phyloP scores from a whole-genome alignment of 2,797 vertebrate genomes.

The Vespertilio murinus region DNA sequence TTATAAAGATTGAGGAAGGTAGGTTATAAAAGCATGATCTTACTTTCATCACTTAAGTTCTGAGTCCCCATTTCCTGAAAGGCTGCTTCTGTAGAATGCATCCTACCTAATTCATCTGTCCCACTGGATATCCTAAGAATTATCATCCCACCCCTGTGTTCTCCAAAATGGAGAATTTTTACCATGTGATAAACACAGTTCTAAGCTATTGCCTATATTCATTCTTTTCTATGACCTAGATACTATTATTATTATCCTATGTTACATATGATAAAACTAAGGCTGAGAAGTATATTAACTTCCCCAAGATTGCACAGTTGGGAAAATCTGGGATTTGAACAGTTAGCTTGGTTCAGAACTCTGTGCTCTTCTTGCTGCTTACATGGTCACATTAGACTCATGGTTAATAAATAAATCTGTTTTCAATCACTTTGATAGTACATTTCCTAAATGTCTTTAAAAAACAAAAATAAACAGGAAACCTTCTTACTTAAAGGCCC shows the following conservation, averaged over 20 bases:
- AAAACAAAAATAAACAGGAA: background rate
- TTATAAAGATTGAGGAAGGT: background rate
- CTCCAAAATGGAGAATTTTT: background rate
- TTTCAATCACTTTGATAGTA: background rate
- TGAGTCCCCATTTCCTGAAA: background rate
- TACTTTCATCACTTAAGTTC: background rate
- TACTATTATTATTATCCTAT: background rate
- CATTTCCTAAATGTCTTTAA: background rate
- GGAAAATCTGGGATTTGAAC: background rate
- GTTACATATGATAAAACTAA: conserved; percentile 6
- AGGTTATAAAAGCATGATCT: background rate
- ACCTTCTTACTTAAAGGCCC: conserved; percentile 62
- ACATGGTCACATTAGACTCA: background rate
- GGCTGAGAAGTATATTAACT: background rate
- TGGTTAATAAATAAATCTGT: background rate
- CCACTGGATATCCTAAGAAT: background rate
- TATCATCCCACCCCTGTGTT: background rate
- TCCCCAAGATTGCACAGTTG: background rate
- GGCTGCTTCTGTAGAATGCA: background rate
- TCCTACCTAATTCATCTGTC: too few relatives aligned
- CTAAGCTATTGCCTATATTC: background rate
- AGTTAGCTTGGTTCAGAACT: background rate
- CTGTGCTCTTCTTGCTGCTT: background rate
- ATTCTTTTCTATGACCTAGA: background rate
- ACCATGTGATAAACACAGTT: background rate